Evolutionary conservation across 2,113 vertebrate species (phyloP), one percentile per base, ranked within the genome.

Genomic region (Arizona elegans): DNA sequence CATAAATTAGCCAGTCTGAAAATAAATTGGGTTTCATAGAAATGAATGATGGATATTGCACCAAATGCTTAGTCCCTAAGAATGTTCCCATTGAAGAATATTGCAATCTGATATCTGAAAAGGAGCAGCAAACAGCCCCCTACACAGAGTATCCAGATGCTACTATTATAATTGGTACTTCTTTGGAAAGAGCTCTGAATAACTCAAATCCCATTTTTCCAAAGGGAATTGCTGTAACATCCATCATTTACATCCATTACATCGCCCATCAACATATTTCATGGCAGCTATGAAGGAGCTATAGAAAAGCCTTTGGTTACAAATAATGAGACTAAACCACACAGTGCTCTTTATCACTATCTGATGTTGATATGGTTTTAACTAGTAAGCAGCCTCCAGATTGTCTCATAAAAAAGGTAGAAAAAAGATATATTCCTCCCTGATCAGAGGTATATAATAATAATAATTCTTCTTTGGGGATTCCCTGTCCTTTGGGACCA

Each of bases 1-100:
- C 92, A 94, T 90, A 96, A 95, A 95, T 92, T 94, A n/a, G 90
- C 56, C 92, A 85, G 92, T 95, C 93, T 33, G 81, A 92, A 92
- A 95, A 91, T 43, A 88, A 65, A 93, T 33, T 90, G 59, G 58
- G 59, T 87, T 94, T 89, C 52, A 58, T 70, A 85, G 91, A 94
- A 86, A 92, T 85, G 21, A 33, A 38, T 92, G 89, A 38, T 38
- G 33, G 17, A 19, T 81, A 91, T 91, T 65, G 93, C 58, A 53
- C 91, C 88, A 23, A 50, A 70, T 19, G n/a, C 53, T 59, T 59
- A 65, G 29, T 21, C 75, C 12, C 38, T 59, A 12, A 52, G 29
- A 89, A 90, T 54, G 54, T 50, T 47, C 8, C 54, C 7, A 58
- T 86, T 56, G 43, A 91, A 55, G 33, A 50, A 43, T 55, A 33